Evolutionary conservation across 2,797 vertebrate species (phyloP).

Genomic region (Scolopax rusticola): DNA sequence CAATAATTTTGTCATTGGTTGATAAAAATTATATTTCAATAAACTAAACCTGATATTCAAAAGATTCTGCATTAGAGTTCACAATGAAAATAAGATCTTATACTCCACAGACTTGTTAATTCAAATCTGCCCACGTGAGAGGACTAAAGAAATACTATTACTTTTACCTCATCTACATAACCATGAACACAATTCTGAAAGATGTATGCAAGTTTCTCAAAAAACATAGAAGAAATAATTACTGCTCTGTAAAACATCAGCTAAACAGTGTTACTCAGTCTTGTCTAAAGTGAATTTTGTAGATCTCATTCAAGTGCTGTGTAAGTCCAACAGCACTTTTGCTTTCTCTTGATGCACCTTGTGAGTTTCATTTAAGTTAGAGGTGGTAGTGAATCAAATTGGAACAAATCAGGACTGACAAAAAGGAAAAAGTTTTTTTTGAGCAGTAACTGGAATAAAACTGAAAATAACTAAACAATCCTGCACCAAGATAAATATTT

Average conservation of each 20-base stretch:
- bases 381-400: neutral
- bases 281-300: neutral
- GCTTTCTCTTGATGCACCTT: neutral
- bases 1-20: neutral
- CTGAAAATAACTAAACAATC: neutral
- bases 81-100: neutral
- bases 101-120: neutral
- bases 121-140: neutral
- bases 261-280: neutral
- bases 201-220: neutral
- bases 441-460: neutral
- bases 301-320: neutral
- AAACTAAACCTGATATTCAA: neutral
- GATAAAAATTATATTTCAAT: neutral
- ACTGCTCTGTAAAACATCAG: neutral
- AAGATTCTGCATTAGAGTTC: neutral
- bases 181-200: neutral
- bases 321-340: neutral
- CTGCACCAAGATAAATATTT: neutral
- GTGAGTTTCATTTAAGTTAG: neutral
- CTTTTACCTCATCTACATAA: neutral
- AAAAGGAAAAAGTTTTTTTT: neutral
- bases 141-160: neutral
- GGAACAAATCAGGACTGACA: neutral
- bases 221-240: neutral